Conservation (phyloP, 2,113 vertebrate species). For the Dipodomys spectabilis region DNA sequence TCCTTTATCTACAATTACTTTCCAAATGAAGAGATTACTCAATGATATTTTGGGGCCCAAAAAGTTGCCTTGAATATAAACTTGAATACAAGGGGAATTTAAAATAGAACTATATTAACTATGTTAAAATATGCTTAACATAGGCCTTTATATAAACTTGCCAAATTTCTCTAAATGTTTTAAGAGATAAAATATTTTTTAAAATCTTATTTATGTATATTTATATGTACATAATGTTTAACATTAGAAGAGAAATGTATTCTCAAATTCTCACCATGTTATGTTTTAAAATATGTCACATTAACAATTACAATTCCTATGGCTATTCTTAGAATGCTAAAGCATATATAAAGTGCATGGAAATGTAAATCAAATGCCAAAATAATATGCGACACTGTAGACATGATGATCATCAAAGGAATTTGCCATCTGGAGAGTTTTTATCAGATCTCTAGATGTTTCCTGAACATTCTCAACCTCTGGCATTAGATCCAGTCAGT, state of each 20-base stretch:
- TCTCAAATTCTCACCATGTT: not conserved
- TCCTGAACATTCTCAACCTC: not conserved
- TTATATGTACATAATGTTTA: not conserved
- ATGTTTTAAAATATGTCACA: not conserved
- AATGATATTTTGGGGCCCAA: not conserved
- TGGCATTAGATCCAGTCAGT: not conserved
- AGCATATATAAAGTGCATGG: not conserved
- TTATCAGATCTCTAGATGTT: rapidly evolving
- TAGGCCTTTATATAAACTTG: not conserved
- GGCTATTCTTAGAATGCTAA: not conserved
- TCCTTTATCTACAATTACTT: not conserved
- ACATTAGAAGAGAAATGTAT: not conserved
- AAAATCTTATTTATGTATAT: not conserved
- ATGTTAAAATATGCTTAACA: not conserved
- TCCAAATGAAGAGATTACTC: not conserved
- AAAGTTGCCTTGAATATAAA: not conserved
- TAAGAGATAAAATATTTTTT: not conserved
- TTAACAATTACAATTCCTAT: not conserved
- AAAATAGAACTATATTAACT: not conserved
- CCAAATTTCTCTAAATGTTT: not conserved
- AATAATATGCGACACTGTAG: not conserved
- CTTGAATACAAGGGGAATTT: not conserved
- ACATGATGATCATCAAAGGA: not conserved
- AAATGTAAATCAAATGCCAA: not conserved
- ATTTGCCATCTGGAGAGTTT: not conserved